Evolutionary conservation across 2,113 vertebrate species (phyloP), one percentile per base, ranked within the genome.

Genomic region (Pangasianodon hypophthalmus): DNA sequence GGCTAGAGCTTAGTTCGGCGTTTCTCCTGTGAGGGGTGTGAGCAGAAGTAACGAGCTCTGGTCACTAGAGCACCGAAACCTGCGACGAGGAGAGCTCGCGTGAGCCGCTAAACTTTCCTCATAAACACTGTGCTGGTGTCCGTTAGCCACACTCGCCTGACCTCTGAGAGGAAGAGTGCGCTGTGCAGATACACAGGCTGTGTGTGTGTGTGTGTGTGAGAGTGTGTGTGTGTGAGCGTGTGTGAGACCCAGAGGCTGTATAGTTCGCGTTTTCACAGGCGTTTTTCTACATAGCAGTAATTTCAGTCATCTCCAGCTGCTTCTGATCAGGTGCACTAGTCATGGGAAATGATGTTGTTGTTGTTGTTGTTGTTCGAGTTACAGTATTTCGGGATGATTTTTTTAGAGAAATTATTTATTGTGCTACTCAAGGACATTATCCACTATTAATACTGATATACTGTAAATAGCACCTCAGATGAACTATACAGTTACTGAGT

Each of bases 31-130:
- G 14, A 54, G 52, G 26, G 37, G 32, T 16, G 26, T 44, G 62
- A 26, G 19, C 29, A 26, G 29, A 32, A 80, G 67, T 58, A 44
- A 13, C 24, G 24, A 71, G 80, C 75, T 79, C 21, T 9, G 71
- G 19, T 87, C 41, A 86, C n/a, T 67, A 71, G n/a, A 88, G 32
- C 82, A 58, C 24, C 32, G 48, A 81, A 81, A 46, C n/a, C 90
- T 14, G 69, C 80, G 6, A 4, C 64, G 24, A 73, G 0, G 14
- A 32, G 69, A 85, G n/a, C 69, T 64, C 50, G n/a, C 2, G 83
- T 83, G 41, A 13, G n/a, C 69, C 58, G 37, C 16, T 37, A 58
- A 89, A 89, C 69, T 89, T 89, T 85, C 80, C 56, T 29, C 44
- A 14, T 13, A 86, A 5, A 77, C 83, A 48, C 58, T 67, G 44